phyloP scores from a whole-genome alignment of 2,888 invertebrate genomes.

The Girardia tigrina region DNA sequence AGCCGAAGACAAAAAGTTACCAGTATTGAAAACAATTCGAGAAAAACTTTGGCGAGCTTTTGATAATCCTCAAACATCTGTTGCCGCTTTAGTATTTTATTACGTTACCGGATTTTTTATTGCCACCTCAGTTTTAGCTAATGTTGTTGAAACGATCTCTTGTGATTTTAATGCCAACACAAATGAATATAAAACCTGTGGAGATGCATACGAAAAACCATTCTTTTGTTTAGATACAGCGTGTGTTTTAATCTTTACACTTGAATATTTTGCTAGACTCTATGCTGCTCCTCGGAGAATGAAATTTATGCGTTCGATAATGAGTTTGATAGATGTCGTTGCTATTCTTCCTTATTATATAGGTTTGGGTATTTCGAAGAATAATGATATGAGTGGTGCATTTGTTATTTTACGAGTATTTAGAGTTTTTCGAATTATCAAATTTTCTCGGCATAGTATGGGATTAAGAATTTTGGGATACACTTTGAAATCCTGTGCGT shows the following conservation, averaged over 20 bases:
- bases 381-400: constrained; percentile 93
- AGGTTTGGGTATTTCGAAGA: constrained; percentile 86
- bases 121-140: constrained; percentile 97
- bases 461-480: constrained; percentile 94
- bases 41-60: constrained; percentile 98
- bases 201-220: constrained; percentile 76
- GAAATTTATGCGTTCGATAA: constrained; percentile 90
- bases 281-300: constrained; percentile 96
- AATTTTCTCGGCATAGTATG: constrained; percentile 97
- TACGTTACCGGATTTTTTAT: constrained; percentile 99
- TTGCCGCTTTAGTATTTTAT: constrained; percentile 96
- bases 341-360: constrained; percentile 98
- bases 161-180: constrained; percentile 64
- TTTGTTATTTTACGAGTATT: constrained; percentile 97
- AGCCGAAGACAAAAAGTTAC: constrained; percentile 54
- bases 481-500: constrained; percentile 94
- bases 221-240: constrained; percentile 99
- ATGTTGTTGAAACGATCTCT: constrained; percentile 91
- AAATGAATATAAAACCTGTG: constrained; percentile 60
- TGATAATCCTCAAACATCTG: constrained; percentile 92
- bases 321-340: constrained; percentile 98
- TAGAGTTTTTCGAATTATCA: constrained; percentile 97
- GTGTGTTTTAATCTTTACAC: constrained; percentile 99
- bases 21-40: constrained; percentile 55
- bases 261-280: constrained; percentile 76